phyloP scores from a whole-genome alignment of 2,888 invertebrate species.

The Nemurella pictetii region DNA sequence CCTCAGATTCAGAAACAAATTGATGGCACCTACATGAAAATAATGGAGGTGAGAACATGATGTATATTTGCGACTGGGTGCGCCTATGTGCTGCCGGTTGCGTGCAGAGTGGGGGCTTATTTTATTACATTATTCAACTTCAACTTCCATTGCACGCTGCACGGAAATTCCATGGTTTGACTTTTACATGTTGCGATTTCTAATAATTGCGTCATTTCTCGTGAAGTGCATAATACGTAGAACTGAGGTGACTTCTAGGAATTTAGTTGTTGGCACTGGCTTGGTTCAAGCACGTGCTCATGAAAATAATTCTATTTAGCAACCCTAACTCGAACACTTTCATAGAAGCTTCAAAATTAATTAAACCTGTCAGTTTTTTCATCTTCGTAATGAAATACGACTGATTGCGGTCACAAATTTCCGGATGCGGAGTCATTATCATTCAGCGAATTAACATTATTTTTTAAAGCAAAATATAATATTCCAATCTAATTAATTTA shows the following conservation, averaged over 20 bases:
- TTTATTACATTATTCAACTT: not conserved
- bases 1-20: slow-evolving; percentile 32
- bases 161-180: not conserved
- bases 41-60: slow-evolving; percentile 33
- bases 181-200: not conserved
- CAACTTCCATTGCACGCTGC: not conserved
- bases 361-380: too few species aligned
- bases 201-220: not conserved
- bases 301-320: too few species aligned
- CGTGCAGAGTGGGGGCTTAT: not conserved
- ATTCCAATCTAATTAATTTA: too few species aligned
- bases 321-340: too few species aligned
- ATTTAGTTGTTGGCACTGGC: too few species aligned
- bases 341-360: too few species aligned
- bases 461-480: too few species aligned
- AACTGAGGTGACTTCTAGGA: not conserved
- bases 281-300: too few species aligned
- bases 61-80: not conserved
- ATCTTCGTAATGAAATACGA: too few species aligned
- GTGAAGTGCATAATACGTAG: not conserved
- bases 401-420: too few species aligned
- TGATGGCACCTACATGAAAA: slow-evolving; percentile 32
- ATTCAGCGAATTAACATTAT: too few species aligned
- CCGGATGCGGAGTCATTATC: too few species aligned
- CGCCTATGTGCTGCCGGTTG: not conserved